Conservation (phyloP, 2,113 vertebrate genomes). For the Myrmophylax atrothorax region DNA sequence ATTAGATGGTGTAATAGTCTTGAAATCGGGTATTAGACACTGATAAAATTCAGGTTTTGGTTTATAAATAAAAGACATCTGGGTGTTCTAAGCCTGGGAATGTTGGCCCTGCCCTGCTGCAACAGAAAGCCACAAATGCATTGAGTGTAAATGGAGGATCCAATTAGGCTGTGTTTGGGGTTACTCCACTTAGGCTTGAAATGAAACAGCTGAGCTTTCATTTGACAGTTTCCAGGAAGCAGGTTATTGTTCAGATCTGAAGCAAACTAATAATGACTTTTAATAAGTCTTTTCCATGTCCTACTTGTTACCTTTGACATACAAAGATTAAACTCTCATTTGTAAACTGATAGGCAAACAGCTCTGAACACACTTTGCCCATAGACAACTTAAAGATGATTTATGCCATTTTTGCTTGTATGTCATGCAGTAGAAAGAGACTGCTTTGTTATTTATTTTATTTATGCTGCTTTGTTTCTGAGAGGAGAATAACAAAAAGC, state of each 20-base stretch:
- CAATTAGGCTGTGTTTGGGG: neutral
- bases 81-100: neutral
- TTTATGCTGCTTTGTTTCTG: neutral
- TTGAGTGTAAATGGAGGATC: neutral
- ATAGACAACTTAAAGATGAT: neutral
- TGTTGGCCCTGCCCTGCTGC: neutral
- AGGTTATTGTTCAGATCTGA: neutral
- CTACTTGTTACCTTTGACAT: neutral
- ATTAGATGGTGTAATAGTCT: neutral
- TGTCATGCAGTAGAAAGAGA: neutral
- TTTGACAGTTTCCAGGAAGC: neutral
- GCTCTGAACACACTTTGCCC: neutral
- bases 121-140: neutral
- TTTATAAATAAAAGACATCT: neutral
- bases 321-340: neutral
- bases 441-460: constrained; percentile 34
- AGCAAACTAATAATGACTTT: neutral
- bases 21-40: neutral
- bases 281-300: neutral
- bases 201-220: neutral
- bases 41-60: neutral
- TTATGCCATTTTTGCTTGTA: neutral
- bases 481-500: neutral
- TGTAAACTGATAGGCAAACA: neutral
- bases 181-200: neutral